Percentiles rank a stretch among this genome's conserved stretches.
Conservation (phyloP, 2,113 vertebrate species). For the Onychorhynchus coronatus region DNA sequence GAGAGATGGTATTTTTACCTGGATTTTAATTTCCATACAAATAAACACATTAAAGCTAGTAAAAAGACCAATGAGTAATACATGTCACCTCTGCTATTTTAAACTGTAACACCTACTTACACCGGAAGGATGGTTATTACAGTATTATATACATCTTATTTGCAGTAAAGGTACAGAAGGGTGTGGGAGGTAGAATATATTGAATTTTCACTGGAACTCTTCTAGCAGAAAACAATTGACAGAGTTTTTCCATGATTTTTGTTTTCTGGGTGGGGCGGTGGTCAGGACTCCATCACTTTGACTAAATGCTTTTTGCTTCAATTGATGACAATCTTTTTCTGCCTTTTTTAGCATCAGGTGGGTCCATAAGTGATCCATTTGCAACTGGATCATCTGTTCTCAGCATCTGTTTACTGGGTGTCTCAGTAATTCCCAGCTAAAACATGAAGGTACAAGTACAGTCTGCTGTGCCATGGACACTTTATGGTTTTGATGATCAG, state of each 20-base stretch:
- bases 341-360: background rate
- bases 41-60: background rate
- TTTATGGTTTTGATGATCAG: background rate
- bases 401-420: background rate
- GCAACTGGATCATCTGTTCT: background rate
- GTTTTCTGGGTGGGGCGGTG: background rate
- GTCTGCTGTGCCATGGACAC: background rate
- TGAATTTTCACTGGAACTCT: background rate
- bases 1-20: slow-evolving; percentile 19
- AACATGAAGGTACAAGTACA: background rate
- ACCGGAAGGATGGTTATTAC: background rate
- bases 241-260: background rate
- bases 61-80: slow-evolving; percentile 39
- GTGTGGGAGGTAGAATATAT: background rate
- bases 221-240: background rate
- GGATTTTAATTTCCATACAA: slow-evolving; percentile 32
- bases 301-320: background rate
- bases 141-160: background rate
- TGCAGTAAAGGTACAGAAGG: background rate
- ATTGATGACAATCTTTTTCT: background rate
- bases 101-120: background rate
- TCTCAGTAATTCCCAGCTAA: background rate
- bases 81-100: slow-evolving; percentile 28
- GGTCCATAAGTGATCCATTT: background rate
- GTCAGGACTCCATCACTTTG: background rate